Percentiles rank a stretch among this genome's conserved stretches.
Evolutionary conservation across 2,797 vertebrate species (phyloP).

Genomic region (Melopsittacus undulatus): DNA sequence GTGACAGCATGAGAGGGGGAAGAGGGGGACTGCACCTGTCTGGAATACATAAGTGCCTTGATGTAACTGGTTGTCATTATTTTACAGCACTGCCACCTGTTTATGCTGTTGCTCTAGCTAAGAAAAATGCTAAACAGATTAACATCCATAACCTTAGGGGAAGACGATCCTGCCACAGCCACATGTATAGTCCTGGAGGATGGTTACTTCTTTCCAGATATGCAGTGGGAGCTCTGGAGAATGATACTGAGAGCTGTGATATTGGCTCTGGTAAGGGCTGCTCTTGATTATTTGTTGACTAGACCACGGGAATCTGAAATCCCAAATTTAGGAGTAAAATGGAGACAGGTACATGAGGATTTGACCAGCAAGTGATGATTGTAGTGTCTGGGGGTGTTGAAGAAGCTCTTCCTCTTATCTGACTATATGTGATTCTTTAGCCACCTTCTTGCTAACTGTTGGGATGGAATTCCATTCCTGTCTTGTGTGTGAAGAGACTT

Average conservation of each 20-base stretch:
- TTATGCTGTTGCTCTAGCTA: constrained; percentile 82
- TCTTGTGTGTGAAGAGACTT: neutral
- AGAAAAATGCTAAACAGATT: constrained; percentile 79
- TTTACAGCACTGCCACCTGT: constrained; percentile 77
- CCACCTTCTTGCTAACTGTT: neutral
- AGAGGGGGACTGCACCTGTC: neutral
- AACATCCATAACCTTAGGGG: constrained; percentile 80
- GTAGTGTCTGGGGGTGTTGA: neutral
- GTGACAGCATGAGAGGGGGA: neutral
- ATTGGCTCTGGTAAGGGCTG: constrained; percentile 80
- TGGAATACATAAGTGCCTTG: neutral
- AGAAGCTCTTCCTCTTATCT: neutral
- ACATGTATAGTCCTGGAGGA: constrained; percentile 87
- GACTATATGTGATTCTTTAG: neutral
- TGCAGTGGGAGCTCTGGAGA: constrained; percentile 70
- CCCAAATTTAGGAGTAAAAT: neutral
- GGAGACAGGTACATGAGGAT: neutral
- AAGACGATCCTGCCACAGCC: constrained; percentile 87
- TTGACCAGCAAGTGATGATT: neutral
- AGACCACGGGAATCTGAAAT: neutral
- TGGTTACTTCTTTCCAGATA: constrained; percentile 86
- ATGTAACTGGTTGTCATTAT: neutral
- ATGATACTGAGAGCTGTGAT: constrained; percentile 78
- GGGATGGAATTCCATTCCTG: neutral
- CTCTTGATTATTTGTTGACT: neutral